These are phyloP conservation scores for Micrasema longulum DNA, from an alignment of 1,140 invertebrate genomes.

Conservation along the genomic window DNA sequence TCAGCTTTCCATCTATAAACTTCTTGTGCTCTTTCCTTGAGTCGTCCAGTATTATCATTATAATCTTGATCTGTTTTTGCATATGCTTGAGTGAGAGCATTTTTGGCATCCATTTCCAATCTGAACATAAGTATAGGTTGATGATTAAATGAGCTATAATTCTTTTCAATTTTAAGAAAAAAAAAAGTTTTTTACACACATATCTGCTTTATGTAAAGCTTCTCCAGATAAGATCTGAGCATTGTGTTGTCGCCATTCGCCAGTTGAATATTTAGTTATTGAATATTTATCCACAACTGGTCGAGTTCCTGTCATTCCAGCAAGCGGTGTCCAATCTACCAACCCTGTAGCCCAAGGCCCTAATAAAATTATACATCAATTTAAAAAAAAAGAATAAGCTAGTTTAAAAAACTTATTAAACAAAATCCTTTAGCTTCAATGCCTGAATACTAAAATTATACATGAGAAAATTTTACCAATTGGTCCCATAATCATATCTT, in stretches of 20 bases:
- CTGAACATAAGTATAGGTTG: constrained; percentile 56
- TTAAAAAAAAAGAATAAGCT: too few species aligned
- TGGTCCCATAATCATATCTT: constrained; percentile 56
- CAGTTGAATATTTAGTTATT: constrained; percentile 75
- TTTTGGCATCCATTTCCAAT: constrained; percentile 69
- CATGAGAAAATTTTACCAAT: constrained; percentile 35
- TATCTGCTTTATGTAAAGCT: constrained; percentile 60
- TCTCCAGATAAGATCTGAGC: constrained; percentile 69
- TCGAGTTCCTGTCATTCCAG: constrained; percentile 75
- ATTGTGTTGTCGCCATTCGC: constrained; percentile 77
- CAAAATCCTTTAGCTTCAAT: too few species aligned
- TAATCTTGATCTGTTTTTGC: constrained; percentile 75
- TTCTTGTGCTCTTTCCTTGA: constrained; percentile 72
- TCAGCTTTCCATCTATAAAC: constrained; percentile 78
- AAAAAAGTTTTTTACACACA: constrained; percentile 35
- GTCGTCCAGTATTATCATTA: constrained; percentile 71
- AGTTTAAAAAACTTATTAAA: too few species aligned
- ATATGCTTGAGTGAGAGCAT: constrained; percentile 71
- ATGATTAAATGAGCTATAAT: too few species aligned
- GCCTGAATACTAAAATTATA: too few species aligned
- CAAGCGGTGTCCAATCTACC: constrained; percentile 76
- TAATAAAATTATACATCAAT: too few species aligned
- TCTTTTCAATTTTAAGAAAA: too few species aligned
- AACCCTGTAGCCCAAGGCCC: constrained; percentile 78
- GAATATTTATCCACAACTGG: constrained; percentile 81